Evolutionary conservation across 2,888 invertebrate species (phyloP).

Genomic region (Megamerina dolium): DNA sequence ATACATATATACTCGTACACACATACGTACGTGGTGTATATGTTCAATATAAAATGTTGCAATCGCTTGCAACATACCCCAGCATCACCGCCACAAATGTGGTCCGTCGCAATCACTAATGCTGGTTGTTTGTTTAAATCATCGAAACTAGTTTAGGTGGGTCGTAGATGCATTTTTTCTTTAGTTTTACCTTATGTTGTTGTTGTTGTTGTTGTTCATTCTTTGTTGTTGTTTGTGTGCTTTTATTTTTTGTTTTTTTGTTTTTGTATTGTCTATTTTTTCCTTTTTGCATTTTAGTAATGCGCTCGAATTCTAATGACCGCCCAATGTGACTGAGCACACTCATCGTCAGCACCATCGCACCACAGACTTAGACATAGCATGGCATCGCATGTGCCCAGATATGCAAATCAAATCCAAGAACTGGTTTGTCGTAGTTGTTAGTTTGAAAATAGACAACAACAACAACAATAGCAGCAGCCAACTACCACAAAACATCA

Average conservation of each 20-base stretch:
- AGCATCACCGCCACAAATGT: conserved; percentile 13
- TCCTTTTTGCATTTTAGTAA: conserved; percentile 9
- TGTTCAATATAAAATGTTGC: conserved; percentile 23
- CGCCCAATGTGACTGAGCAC: conserved; percentile 42
- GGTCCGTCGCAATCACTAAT: conserved; percentile 2
- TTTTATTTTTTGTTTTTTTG: conserved; percentile 20
- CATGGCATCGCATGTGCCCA: conserved; percentile 29
- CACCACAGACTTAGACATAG: conserved; percentile 1
- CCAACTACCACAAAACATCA: not conserved
- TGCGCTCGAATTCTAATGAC: conserved; percentile 43
- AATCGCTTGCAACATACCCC: no score
- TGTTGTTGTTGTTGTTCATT: conserved; percentile 30
- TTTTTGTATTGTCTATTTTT: conserved; percentile 10
- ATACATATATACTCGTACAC: conserved; percentile 6
- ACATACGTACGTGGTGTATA: conserved; percentile 2
- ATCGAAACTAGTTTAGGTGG: conserved; percentile 45
- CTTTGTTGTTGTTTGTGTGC: no score
- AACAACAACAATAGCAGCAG: no score
- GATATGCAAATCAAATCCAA: conserved; percentile 40
- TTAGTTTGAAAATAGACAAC: conserved; percentile 8
- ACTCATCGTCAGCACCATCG: conserved; percentile 19
- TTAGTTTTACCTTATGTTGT: conserved; percentile 21
- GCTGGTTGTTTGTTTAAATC: conserved; percentile 29
- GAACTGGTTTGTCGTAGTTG: conserved; percentile 32
- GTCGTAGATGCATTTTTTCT: conserved; percentile 15